phyloP scores from a whole-genome alignment of 2,888 invertebrate species.

The Mythimna pallens region DNA sequence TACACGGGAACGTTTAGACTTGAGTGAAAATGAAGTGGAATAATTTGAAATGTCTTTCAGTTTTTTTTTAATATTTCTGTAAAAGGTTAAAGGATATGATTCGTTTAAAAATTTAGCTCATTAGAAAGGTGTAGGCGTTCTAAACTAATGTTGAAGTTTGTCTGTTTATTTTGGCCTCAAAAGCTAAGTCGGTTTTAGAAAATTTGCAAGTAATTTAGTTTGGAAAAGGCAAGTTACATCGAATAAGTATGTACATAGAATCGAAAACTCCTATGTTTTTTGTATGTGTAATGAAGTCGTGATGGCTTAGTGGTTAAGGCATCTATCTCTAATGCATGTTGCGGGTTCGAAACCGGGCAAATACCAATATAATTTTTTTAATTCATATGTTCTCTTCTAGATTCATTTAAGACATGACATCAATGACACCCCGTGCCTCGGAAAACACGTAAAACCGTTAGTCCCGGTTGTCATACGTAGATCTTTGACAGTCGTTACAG shows the following conservation, averaged over 20 bases:
- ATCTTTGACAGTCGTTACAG: too few species aligned
- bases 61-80: conserved; percentile 22
- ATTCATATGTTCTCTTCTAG: too few species aligned
- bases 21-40: conserved; percentile 31
- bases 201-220: background rate
- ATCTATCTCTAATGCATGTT: too few species aligned
- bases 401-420: too few species aligned
- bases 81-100: background rate
- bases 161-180: background rate
- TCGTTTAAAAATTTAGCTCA: background rate
- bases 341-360: too few species aligned
- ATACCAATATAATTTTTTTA: too few species aligned
- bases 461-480: too few species aligned
- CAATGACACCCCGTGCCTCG: too few species aligned
- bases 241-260: background rate
- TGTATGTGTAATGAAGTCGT: too few species aligned
- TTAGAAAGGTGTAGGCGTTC: conserved; percentile 8
- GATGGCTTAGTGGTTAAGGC: too few species aligned
- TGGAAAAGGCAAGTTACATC: background rate
- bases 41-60: conserved; percentile 41
- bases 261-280: too few species aligned
- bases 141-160: conserved; percentile 24
- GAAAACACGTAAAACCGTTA: too few species aligned
- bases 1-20: conserved; percentile 44
- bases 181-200: background rate